These are phyloP conservation scores for Pollimyrus isidori DNA, from an alignment of 2,113 vertebrate genomes.

Conservation along the genomic window DNA sequence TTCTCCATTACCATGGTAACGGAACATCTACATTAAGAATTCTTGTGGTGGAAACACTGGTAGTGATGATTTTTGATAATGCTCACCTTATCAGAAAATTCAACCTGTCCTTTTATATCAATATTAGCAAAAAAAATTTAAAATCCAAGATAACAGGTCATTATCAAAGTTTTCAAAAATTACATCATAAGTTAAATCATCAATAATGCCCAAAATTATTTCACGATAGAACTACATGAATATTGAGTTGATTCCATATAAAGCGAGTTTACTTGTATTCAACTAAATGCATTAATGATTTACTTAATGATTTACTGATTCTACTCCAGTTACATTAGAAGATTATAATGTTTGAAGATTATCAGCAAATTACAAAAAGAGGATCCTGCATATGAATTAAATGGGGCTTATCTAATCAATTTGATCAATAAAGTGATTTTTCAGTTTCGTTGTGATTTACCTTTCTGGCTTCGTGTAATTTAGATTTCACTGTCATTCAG, in stretches of 20 bases:
- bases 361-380: background rate
- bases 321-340: background rate
- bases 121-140: background rate
- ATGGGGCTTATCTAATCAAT: background rate
- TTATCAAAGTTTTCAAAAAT: background rate
- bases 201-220: background rate
- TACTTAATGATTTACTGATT: background rate
- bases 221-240: background rate
- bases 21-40: background rate
- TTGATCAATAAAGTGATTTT: background rate
- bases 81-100: background rate
- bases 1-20: slow-evolving; percentile 17
- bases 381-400: background rate
- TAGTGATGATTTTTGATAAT: background rate
- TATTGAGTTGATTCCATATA: background rate
- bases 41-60: background rate
- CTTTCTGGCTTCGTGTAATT: background rate
- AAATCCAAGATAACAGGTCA: background rate
- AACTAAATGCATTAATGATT: background rate
- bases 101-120: background rate
- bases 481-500: background rate
- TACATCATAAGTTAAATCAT: background rate
- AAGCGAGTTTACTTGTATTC: background rate
- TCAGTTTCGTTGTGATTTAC: background rate
- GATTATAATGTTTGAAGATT: background rate